These are phyloP conservation scores for Sebastes kiyomatsui DNA, from an alignment of 2,797 vertebrate species.

Conservation along the genomic window DNA sequence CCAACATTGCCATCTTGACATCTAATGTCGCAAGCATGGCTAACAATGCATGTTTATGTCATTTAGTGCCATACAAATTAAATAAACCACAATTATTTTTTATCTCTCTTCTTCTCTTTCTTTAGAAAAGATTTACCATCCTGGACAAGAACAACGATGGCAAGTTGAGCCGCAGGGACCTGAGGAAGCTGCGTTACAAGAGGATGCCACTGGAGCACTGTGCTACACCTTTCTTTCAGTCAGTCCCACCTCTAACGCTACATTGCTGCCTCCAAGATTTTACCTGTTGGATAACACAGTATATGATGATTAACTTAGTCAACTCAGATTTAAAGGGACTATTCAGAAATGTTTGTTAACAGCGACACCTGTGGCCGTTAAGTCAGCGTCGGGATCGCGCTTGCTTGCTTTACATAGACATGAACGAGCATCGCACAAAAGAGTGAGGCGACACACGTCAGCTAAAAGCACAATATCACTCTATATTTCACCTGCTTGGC, in stretches of 20 bases:
- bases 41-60: not conserved
- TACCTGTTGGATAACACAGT: not conserved
- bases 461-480: too few species aligned
- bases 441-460: too few species aligned
- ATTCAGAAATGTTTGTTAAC: too few species aligned
- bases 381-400: too few species aligned
- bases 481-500: too few species aligned
- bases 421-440: too few species aligned
- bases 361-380: too few species aligned
- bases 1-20: not conserved
- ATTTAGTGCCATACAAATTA: not conserved
- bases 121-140: constrained; percentile 59
- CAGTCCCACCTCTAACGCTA: constrained; percentile 31
- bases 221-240: constrained; percentile 69
- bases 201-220: constrained; percentile 73
- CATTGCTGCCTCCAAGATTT: not conserved
- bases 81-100: not conserved
- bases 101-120: not conserved
- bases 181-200: constrained; percentile 76
- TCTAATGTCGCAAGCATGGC: not conserved
- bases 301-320: not conserved
- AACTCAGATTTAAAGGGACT: not conserved
- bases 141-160: constrained; percentile 77
- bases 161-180: constrained; percentile 71
- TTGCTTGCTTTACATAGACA: too few species aligned